Conservation (phyloP, 2,888 invertebrate species). For the Mimachlamys varia region DNA sequence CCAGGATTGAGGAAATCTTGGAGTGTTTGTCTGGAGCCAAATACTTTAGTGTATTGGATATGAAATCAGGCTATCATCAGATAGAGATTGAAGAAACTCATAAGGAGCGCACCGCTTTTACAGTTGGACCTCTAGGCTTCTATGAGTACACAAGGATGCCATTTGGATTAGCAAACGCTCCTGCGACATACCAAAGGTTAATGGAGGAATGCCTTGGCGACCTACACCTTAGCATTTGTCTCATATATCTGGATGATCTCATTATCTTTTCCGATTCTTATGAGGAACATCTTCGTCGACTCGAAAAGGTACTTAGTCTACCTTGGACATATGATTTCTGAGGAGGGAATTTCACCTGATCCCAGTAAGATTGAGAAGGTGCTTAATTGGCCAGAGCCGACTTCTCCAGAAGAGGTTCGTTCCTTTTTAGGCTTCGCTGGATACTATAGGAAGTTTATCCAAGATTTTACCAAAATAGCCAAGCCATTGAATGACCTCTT, state of each 20-base stretch:
- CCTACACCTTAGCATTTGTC: background rate
- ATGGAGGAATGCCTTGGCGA: background rate
- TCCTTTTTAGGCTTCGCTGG: background rate
- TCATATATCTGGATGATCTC: background rate
- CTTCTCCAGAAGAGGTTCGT: background rate
- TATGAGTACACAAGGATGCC: too few species aligned
- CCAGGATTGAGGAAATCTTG: slow-evolving; percentile 38
- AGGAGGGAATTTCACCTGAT: slow-evolving; percentile 4
- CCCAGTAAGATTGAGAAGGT: slow-evolving; percentile 7
- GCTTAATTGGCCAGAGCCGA: background rate
- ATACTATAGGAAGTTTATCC: background rate
- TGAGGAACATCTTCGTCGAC: slow-evolving; percentile 5
- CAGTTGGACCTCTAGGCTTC: slow-evolving; percentile 45
- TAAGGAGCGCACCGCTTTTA: slow-evolving; percentile 57
- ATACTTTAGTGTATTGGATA: slow-evolving; percentile 23
- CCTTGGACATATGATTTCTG: background rate
- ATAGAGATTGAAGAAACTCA: slow-evolving; percentile 50
- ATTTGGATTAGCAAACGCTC: too few species aligned
- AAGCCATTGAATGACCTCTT: background rate
- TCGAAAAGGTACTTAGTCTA: background rate
- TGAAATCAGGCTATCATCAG: slow-evolving; percentile 40
- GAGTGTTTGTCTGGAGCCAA: slow-evolving; percentile 31
- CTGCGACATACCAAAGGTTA: background rate
- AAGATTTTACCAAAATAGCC: background rate
- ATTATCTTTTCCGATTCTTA: background rate